Evolutionary conservation across 2,797 vertebrate genomes (phyloP), one percentile per base, ranked within the genome.

Genomic region (Enteromius mattozi): DNA sequence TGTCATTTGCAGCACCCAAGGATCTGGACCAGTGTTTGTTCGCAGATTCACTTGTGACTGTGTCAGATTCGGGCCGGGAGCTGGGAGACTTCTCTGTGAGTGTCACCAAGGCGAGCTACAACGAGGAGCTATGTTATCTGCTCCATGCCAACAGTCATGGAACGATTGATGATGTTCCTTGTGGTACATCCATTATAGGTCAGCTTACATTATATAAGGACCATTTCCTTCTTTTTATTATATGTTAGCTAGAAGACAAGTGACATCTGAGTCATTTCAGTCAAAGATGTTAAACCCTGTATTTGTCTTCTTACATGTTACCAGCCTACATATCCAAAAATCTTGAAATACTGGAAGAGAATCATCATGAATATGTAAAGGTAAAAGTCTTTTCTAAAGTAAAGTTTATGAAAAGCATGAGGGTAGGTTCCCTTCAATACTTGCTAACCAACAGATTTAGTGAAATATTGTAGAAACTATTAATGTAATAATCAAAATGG

Each of bases 341-440:
- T 4, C 92, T 99, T 91, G 96, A 96, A 89, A 95, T 94, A 51
- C 86, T 98, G 84, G 96, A 99, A 87, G 96, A 99, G 72, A 95
- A 96, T 14, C 94, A 94, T 86, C 92, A 95, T 6, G 97, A 99
- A 87, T 95, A 94, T 85, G 80, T 98, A 65, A 95, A 97, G 95
- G 98, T 98, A 88, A 21, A 54, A 54, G 51, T 87, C 59, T 42
- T 59, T 56, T 72, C 9, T 37, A 59, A 37, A 33, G 14, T 10
- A n/a, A 19, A 81, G 49, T 70, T 54, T 12, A 17, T 14, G 2
- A 42, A 71, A 80, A 24, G 24, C n/a, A 13, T 33, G 13, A 45
- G 16, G 6, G 2, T 80, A 42, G 0, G 10, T 76, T 76, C n/a
- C 4, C n/a, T 51, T 47, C 45, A 33, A 10, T 33, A 19, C 27